A percentile compares a stretch with the other conserved stretches of the same genome.
Evolutionary conservation across 92 coral and sea anemone species (phyloP).

Genomic region (Porites divaricata): DNA sequence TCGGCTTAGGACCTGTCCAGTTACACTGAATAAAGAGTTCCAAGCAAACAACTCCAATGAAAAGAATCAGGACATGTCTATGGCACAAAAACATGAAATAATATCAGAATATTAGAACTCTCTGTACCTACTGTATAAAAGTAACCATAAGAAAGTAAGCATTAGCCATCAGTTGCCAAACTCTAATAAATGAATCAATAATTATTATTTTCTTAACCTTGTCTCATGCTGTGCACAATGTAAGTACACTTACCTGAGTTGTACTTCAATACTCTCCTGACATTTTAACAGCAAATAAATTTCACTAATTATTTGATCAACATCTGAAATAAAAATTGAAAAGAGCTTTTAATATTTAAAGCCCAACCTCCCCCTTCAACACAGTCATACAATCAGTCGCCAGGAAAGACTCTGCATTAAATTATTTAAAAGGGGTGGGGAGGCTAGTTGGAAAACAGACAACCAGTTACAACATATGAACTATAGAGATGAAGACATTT

Average conservation of each 20-base stretch:
- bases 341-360: too few relatives aligned
- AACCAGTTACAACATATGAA: too few relatives aligned
- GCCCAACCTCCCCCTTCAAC: too few relatives aligned
- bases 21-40: constrained; percentile 90
- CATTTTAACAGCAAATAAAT: neutral
- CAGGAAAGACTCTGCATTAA: too few relatives aligned
- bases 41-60: constrained; percentile 77
- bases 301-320: neutral
- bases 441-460: too few relatives aligned
- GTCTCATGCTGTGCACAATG: neutral
- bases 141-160: neutral
- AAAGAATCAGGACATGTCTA: constrained; percentile 75
- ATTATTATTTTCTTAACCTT: too few relatives aligned
- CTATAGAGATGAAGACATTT: too few relatives aligned
- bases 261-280: neutral
- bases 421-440: too few relatives aligned
- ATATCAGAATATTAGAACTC: too few relatives aligned
- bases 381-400: neutral
- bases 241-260: neutral
- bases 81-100: too few relatives aligned
- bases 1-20: constrained; percentile 89
- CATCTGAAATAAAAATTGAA: constrained; percentile 5
- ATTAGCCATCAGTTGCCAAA: neutral
- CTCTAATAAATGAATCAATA: too few relatives aligned
- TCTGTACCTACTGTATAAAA: too few relatives aligned